Conservation (phyloP, 2,888 invertebrate species). For the Catocala sponsa region DNA sequence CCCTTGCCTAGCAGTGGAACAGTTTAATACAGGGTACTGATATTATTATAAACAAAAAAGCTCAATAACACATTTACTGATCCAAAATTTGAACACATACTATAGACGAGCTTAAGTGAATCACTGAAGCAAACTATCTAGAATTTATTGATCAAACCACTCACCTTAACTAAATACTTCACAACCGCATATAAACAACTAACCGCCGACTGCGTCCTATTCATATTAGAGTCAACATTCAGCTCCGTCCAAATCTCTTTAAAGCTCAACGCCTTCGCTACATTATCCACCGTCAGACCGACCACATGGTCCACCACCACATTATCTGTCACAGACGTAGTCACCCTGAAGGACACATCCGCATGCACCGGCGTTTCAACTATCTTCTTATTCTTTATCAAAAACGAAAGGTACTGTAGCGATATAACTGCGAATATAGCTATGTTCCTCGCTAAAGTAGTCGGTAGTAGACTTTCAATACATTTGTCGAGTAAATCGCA, state of each 20-base stretch:
- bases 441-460: slow-evolving; percentile 70
- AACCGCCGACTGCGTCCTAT: slow-evolving; percentile 81
- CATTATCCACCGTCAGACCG: slow-evolving; percentile 72
- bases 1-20: too few relatives aligned
- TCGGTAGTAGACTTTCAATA: slow-evolving; percentile 73
- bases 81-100: too few relatives aligned
- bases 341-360: slow-evolving; percentile 77
- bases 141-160: slow-evolving; percentile 15
- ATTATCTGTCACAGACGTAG: slow-evolving; percentile 66
- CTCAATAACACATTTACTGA: not conserved
- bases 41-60: not conserved
- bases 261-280: slow-evolving; percentile 74
- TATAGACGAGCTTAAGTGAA: too few relatives aligned
- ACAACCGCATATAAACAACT: slow-evolving; percentile 82
- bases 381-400: slow-evolving; percentile 83
- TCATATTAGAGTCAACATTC: slow-evolving; percentile 76
- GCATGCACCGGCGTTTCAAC: slow-evolving; percentile 79
- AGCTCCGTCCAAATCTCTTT: slow-evolving; percentile 80
- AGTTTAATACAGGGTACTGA: too few relatives aligned
- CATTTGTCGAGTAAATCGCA: slow-evolving; percentile 82
- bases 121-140: not conserved
- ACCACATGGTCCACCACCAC: slow-evolving; percentile 78
- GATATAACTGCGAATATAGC: slow-evolving; percentile 81
- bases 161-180: slow-evolving; percentile 82
- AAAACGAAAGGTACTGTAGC: slow-evolving; percentile 81